phyloP scores from a whole-genome alignment of 2,888 invertebrate genomes.

The Nomada fucata region DNA sequence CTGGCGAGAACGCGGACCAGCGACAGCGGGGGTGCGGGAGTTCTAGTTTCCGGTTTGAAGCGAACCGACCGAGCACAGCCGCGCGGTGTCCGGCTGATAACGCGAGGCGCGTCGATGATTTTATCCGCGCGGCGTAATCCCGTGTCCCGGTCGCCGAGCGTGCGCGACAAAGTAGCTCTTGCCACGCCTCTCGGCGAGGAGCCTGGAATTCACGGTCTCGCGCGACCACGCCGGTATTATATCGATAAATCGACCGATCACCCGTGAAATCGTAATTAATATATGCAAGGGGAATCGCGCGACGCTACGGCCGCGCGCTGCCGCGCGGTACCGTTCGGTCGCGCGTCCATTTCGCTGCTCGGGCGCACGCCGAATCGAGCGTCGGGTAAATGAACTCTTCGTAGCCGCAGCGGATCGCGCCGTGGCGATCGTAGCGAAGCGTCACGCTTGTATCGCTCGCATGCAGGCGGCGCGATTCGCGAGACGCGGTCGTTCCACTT shows the following conservation, averaged over 20 bases:
- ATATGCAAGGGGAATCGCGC: conserved; percentile 64
- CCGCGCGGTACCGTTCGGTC: not conserved
- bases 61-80: conserved; percentile 16
- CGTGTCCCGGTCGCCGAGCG: conserved; percentile 23
- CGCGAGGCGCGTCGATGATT: conserved; percentile 17
- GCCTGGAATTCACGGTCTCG: not conserved
- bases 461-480: no score
- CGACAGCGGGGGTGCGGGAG: not conserved
- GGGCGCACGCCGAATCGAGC: not conserved
- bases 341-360: no score
- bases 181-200: conserved; percentile 23
- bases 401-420: no score
- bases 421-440: no score
- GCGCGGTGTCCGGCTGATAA: conserved; percentile 24
- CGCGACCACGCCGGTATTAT: conserved; percentile 20
- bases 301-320: conserved; percentile 24
- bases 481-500: no score
- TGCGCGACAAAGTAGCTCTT: conserved; percentile 31
- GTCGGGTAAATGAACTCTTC: no score
- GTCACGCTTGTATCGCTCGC: no score
- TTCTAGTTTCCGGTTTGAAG: not conserved
- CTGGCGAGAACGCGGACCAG: conserved; percentile 4
- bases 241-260: conserved; percentile 73
- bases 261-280: conserved; percentile 74
- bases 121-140: conserved; percentile 37